Base-by-base conservation (phyloP, 2,113 vertebrate genomes). In the Saccopteryx leptura region DNA sequence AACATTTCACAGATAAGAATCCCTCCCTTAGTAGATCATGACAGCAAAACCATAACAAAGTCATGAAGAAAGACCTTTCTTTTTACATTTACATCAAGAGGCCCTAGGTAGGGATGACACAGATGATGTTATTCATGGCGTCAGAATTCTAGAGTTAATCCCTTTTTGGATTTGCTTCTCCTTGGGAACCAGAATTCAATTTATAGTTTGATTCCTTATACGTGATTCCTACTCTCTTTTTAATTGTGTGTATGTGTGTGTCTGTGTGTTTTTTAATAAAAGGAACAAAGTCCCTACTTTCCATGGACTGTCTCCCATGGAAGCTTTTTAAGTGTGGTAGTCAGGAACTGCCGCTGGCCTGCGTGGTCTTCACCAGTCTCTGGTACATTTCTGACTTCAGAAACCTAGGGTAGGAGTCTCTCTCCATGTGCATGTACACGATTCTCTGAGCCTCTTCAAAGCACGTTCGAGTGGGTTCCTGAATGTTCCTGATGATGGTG, bases 401-500 rank as follows among this genome's bases (percentile, higher is more conserved):
- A 95, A 99, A 99, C 86, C 98, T 84, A 23, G 99, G 99, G 81
- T 99, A 99, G 26, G 99, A 99, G 98, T 99, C 99, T 94, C 99
- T 98, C 97, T 99, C 99, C 99, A 99, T 99, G 75, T 99, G 98
- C 91, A 97, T 98, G 14, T 99, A 99, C 88, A 99, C 98, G n/a
- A 99, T 99, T 98, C 97, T 99, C 96, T 99, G 99, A 82, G 99
- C 99, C 76, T 99, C 99, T 68, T 99, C 99, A 90, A 99, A 99
- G 96, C 99, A 99, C 1, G 98, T 97, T 69, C 94, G 28, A 75
- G 98, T 99, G 92, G 99, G 98, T 94, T 98, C 98, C 96, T 98
- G 98, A 96, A 99, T 98, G 66, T 98, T 99, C 90, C 90, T 98
- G 94, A 98, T 98, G 97, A 99, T 98, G 5, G 94, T 90, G 97